Conservation (phyloP, 2,113 vertebrate genomes). For the Nyctibius bracteatus region DNA sequence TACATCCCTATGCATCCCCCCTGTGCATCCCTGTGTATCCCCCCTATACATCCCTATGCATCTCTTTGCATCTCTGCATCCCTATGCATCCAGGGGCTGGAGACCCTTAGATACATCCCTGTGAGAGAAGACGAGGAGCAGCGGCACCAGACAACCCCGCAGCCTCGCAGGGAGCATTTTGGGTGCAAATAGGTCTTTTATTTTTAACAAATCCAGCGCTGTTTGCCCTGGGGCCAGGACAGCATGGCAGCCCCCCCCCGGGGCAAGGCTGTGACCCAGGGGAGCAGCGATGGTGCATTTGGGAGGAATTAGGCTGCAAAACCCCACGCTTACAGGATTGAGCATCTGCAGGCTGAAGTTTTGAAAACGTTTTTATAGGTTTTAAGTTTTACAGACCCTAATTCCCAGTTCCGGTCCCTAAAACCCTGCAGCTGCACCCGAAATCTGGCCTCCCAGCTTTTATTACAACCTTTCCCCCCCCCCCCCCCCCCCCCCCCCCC, state of each 20-base stretch:
- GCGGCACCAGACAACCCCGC: not conserved
- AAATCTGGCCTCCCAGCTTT: conserved; percentile 69
- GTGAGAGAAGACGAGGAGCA: not conserved
- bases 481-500: not conserved
- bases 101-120: not conserved
- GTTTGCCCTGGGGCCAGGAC: not conserved
- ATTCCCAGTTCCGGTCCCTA: conserved; percentile 54
- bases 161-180: not conserved
- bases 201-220: not conserved
- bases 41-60: no score
- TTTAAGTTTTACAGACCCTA: conserved; percentile 35
- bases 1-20: no score
- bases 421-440: conserved; percentile 40
- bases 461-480: conserved; percentile 52
- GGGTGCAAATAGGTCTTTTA: not conserved
- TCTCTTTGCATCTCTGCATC: no score
- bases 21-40: no score
- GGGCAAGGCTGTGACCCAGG: not conserved
- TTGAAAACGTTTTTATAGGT: not conserved
- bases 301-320: conserved; percentile 35
- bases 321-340: conserved; percentile 6
- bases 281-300: not conserved
- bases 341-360: not conserved
- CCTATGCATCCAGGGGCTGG: accelerated
- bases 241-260: not conserved